Conservation (phyloP, 2,797 vertebrate species). For the Notolabrus celidotus region DNA sequence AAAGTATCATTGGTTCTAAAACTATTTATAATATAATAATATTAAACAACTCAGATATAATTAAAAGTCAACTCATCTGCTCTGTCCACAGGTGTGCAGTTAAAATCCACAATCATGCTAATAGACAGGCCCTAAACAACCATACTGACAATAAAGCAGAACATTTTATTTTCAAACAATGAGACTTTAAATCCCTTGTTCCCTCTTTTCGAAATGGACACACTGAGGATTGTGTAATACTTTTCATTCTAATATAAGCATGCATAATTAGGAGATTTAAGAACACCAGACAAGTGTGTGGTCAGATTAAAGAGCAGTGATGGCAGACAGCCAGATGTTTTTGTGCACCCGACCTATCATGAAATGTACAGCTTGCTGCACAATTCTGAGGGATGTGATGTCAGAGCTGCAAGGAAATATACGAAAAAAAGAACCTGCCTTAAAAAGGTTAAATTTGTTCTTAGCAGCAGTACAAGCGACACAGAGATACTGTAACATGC, state of each 20-base stretch:
- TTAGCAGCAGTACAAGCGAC: no score
- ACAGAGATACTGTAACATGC: no score
- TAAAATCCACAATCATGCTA: neutral
- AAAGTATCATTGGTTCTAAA: no score
- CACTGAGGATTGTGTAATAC: neutral
- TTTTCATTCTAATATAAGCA: neutral
- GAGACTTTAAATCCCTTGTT: neutral
- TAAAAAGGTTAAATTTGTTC: no score
- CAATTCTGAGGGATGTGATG: no score
- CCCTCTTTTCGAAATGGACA: neutral
- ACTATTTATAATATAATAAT: no score
- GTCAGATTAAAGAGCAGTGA: neutral
- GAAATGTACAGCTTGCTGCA: conserved; percentile 6
- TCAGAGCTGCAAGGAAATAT: no score
- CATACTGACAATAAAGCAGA: neutral
- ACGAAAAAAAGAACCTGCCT: no score
- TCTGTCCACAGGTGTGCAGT: no score
- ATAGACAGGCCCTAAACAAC: neutral
- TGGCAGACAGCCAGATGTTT: conserved; percentile 25
- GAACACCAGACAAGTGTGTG: no score
- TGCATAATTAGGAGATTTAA: neutral
- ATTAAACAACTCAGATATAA: no score
- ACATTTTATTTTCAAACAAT: neutral
- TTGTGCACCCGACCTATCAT: conserved; percentile 10
- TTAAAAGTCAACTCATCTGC: no score